phyloP scores from a whole-genome alignment of 2,797 vertebrate genomes.

The Sylvia borin region DNA sequence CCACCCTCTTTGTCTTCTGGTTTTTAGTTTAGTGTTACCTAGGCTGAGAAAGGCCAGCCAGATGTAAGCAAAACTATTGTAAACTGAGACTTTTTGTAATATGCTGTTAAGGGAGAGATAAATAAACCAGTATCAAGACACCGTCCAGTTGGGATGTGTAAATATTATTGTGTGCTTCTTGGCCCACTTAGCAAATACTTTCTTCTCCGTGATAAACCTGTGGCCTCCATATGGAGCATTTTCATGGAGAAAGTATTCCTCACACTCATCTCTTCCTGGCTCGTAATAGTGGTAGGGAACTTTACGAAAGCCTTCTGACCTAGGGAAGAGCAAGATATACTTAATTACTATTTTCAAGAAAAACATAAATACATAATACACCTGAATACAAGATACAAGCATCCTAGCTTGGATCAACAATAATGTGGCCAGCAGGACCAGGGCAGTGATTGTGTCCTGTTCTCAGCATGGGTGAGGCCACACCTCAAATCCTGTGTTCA shows the following conservation, averaged over 20 bases:
- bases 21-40: conserved; percentile 18
- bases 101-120: background rate
- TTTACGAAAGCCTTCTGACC: conserved; percentile 89
- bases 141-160: conserved; percentile 91
- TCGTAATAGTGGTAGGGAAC: conserved; percentile 99
- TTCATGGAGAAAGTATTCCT: conserved; percentile 94
- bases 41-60: conserved; percentile 49
- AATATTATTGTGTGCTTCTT: conserved; percentile 92
- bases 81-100: conserved; percentile 39
- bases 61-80: conserved; percentile 60
- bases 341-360: conserved; percentile 14
- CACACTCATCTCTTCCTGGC: conserved; percentile 91
- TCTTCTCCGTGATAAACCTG: conserved; percentile 97
- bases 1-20: conserved; percentile 6
- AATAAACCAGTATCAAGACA: conserved; percentile 83
- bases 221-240: conserved; percentile 94
- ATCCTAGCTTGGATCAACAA: background rate
- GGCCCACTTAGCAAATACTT: conserved; percentile 95
- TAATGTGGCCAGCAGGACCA: background rate
- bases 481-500: background rate
- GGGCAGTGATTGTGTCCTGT: background rate
- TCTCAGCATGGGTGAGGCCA: background rate
- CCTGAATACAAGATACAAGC: background rate
- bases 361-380: conserved; percentile 1
- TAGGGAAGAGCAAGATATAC: conserved; percentile 46